phyloP scores from a whole-genome alignment of 2,797 vertebrate genomes.

The Poeciliopsis turneri region DNA sequence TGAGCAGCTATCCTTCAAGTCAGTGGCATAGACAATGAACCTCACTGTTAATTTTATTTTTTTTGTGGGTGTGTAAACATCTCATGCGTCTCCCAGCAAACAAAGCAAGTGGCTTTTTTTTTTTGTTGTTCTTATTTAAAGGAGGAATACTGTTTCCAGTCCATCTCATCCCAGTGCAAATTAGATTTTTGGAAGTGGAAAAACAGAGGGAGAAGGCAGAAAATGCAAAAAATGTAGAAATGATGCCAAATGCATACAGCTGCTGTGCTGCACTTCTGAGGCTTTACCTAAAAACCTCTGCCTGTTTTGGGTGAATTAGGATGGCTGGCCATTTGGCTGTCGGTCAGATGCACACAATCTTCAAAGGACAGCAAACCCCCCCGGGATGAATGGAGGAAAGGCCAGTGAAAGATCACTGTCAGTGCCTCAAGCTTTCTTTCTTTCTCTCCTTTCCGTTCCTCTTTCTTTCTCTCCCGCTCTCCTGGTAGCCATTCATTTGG shows the following conservation, averaged over 20 bases:
- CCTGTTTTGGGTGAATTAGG: constrained; percentile 65
- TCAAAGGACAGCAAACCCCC: constrained; percentile 65
- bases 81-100: constrained; percentile 44
- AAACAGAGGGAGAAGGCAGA: constrained; percentile 25
- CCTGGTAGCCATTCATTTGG: constrained; percentile 55
- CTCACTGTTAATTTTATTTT: constrained; percentile 32
- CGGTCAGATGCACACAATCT: constrained; percentile 61
- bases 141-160: constrained; percentile 27
- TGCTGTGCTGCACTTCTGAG: constrained; percentile 64
- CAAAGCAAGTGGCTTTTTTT: constrained; percentile 44
- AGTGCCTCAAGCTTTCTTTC: constrained; percentile 18
- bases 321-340: constrained; percentile 63
- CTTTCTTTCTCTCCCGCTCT: constrained; percentile 8
- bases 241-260: constrained; percentile 62
- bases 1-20: constrained; percentile 66
- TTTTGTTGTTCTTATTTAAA: constrained; percentile 49
- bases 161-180: constrained; percentile 28
- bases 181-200: constrained; percentile 43
- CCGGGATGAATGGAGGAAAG: constrained; percentile 62
- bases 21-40: constrained; percentile 60
- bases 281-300: constrained; percentile 69
- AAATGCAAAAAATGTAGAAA: constrained; percentile 21
- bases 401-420: constrained; percentile 62
- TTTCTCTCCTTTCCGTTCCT: constrained; percentile 5
- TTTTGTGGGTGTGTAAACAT: constrained; percentile 36